Base-by-base conservation (phyloP, 2,888 invertebrate species). In the Temnothorax unifasciatus region DNA sequence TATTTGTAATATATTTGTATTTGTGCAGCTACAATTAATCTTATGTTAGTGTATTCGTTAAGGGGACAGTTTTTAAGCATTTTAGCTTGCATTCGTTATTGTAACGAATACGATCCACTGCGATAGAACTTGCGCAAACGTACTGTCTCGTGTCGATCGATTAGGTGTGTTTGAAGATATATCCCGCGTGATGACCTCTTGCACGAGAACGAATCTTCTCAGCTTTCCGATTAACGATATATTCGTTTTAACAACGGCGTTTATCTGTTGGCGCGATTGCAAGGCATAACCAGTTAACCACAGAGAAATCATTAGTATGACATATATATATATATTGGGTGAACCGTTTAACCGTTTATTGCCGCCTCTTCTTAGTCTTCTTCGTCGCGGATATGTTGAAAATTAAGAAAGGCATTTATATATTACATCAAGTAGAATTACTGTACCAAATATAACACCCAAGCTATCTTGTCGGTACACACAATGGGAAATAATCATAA, bases 1-100 rank as follows among this genome's bases (percentile, higher is more conserved):
- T 74, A 50, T 54, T 76, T 29, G 29, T 29, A 29, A 29, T 76
- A 64, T 44, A 82, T 61, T 41, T 41, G 11, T 41, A 34, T 34
- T 71, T 64, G 52, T 13, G 54, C 25, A 47, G 15, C 21, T 68
- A 25, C 66, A 50, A 59, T 66, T 54, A 71, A 66, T 25, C 47
- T 8, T n/a, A 0, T n/a, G 52, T 41, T n/a, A 41, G 38, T 25
- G 5, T 6, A 6, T 34, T 34, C 2, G 21, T 52, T n/a, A 18
- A 76, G 3, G 15, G 15, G 21, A 1, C 25, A n/a, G 29, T 63
- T 75, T 52, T 75, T 52, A 34, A 63, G 2, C 15, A 76, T 50
- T 64, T 64, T 76, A 6, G 1, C 9, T 18, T 34, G 21, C 11
- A n/a, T 29, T 64, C 2, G 15, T 47, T 11, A 2, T 47, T 25